These are phyloP conservation scores for Drosophila trichaetosa DNA, from an alignment of 2,888 invertebrate species.

Conservation along the genomic window DNA sequence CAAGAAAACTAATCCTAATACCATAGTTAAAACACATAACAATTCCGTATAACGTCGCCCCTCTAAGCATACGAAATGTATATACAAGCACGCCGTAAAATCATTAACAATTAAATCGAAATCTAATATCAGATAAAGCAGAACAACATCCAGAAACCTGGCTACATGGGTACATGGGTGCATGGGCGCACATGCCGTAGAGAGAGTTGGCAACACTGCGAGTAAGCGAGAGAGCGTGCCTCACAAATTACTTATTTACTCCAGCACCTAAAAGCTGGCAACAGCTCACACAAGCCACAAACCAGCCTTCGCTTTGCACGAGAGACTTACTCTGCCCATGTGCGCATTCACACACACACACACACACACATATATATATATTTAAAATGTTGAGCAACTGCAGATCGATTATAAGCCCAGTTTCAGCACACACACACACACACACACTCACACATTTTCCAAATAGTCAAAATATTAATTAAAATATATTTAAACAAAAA, in stretches of 20 bases:
- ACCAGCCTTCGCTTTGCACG: conserved; percentile 16
- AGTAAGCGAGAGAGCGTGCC: conserved; percentile 5
- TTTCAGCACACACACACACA: conserved; percentile 1
- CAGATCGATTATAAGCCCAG: conserved; percentile 4
- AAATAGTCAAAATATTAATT: conserved; percentile 48
- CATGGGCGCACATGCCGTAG: conserved; percentile 33
- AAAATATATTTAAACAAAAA: conserved; percentile 6
- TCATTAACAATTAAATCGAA: conserved; percentile 20
- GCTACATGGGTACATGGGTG: no score
- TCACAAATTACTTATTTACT: conserved; percentile 11
- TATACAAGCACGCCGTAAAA: conserved; percentile 35
- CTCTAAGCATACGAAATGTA: conserved; percentile 40
- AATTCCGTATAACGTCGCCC: conserved; percentile 36
- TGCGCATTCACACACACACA: conserved; percentile 10
- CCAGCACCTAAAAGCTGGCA: conserved; percentile 44
- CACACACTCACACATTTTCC: conserved; percentile 16
- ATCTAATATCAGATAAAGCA: conserved; percentile 12
- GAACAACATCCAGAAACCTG: conserved; percentile 4
- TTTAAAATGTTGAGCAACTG: not conserved
- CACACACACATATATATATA: not conserved
- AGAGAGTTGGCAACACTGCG: conserved; percentile 22
- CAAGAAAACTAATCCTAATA: conserved; percentile 15
- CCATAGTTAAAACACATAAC: conserved; percentile 26
- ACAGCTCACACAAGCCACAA: conserved; percentile 9
- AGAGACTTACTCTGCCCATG: conserved; percentile 17